Evolutionary conservation across 2,888 invertebrate genomes (phyloP), one percentile per base, ranked within the genome.

Genomic region (Priocnemis perturbator): DNA sequence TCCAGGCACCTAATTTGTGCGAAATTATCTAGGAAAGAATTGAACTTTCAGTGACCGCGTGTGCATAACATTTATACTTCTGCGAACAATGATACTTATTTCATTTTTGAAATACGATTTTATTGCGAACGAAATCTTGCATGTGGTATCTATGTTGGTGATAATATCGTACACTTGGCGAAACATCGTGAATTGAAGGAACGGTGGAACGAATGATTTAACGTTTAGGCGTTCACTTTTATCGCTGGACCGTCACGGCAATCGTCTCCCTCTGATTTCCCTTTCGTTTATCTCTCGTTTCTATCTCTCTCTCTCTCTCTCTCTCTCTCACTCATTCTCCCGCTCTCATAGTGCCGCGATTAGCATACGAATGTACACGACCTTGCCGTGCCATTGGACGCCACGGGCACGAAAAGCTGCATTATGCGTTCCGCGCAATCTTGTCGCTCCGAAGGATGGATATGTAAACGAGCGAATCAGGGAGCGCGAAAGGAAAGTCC

Each of bases 311-410:
- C 45, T 57, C 23, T 44, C 45, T 70, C 72, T 69, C 76, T 71
- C 71, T 72, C 71, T 63, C 66, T 69, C 70, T 58, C 63, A 71
- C 70, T 71, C 66, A 44, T 30, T 64, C 66, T 69, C 73, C 72
- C 65, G 63, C 68, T 67, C 48, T 50, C 67, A 62, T 63, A 64
- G 56, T 67, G 64, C 66, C 73, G 58, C 64, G 78, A 84, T 85
- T 85, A 82, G 82, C 85, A 85, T 85, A 83, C 82, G 79, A 84
- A 85, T 82, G 81, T 79, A 73, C 77, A 71, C 81, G 85, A 78
- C 84, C 83, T 83, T 83, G 82, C 79, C 77, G 66, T 75, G 60
- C 78, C 72, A 73, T 76, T 76, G 70, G 71, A 60, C 58, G 64
- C 48, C 62, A 52, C 60, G 48, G 48, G 60, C 57, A 63, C 67